Percentiles rank a stretch among this genome's conserved stretches.
Evolutionary conservation across 2,888 invertebrate genomes (phyloP).

Genomic region (Ametastegia equiseti): DNA sequence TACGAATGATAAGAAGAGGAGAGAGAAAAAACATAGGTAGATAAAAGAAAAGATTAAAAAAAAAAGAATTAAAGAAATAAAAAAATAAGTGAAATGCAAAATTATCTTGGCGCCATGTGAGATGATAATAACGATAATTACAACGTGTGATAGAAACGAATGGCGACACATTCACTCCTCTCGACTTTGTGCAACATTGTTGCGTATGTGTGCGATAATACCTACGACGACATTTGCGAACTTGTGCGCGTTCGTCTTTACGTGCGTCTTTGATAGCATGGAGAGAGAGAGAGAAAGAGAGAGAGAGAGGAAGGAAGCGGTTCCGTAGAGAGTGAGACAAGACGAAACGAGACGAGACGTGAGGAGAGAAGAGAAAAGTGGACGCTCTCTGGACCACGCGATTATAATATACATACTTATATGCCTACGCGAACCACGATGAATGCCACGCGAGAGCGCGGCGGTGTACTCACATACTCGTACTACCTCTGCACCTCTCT

Average conservation of each 20-base stretch:
- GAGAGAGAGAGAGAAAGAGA: not conserved
- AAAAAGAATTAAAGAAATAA: not conserved
- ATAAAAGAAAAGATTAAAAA: not conserved
- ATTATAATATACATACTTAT: not conserved
- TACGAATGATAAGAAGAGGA: too few species aligned
- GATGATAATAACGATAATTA: not conserved
- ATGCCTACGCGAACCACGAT: not conserved
- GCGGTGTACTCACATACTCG: too few species aligned
- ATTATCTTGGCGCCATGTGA: constrained; percentile 21
- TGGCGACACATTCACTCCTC: not conserved
- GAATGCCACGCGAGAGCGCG: too few species aligned
- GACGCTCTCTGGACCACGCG: too few species aligned
- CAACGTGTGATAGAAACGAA: not conserved
- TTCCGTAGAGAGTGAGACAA: not conserved
- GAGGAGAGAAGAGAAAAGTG: not conserved
- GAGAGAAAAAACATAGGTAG: not conserved
- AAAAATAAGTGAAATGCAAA: not conserved
- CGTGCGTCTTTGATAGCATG: not conserved
- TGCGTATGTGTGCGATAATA: not conserved
- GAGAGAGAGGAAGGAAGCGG: not conserved
- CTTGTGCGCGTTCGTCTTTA: not conserved
- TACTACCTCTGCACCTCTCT: too few species aligned
- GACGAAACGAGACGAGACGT: not conserved
- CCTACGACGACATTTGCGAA: not conserved
- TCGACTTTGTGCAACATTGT: not conserved